Conservation (phyloP, 2,113 vertebrate genomes). For the Cephalopholis sonnerati region DNA sequence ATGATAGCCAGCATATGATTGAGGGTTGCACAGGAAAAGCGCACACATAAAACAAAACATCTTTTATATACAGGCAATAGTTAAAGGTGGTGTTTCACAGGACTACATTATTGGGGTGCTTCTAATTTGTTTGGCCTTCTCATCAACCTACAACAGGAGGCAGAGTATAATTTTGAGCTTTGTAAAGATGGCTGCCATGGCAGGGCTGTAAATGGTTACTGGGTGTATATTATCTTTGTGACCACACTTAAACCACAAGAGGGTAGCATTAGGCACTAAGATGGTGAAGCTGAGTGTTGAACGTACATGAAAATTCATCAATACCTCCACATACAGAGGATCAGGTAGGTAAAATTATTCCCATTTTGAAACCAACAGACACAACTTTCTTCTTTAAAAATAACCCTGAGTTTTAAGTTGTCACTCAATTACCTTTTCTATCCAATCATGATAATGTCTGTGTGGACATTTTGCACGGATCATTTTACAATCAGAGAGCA, state of each 20-base stretch:
- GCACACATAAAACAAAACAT: too few species aligned
- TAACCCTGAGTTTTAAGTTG: background rate
- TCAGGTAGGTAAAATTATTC: background rate
- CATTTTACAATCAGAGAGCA: background rate
- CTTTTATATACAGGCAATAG: too few species aligned
- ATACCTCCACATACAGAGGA: background rate
- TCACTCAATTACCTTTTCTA: background rate
- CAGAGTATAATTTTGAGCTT: too few species aligned
- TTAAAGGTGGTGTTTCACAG: too few species aligned
- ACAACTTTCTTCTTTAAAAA: background rate
- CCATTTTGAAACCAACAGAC: background rate
- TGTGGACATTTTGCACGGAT: background rate
- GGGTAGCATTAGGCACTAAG: conserved; percentile 22
- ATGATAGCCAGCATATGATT: too few species aligned
- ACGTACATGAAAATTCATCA: background rate
- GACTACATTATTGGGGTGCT: too few species aligned
- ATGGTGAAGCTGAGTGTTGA: background rate
- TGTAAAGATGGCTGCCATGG: too few species aligned
- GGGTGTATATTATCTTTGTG: background rate
- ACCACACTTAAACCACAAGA: conserved; percentile 32
- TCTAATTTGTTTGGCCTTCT: too few species aligned
- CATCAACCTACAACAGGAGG: too few species aligned
- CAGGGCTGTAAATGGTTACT: too few species aligned
- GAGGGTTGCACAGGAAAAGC: too few species aligned
- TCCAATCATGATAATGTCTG: background rate